Base-by-base conservation (phyloP, 1,140 invertebrate species). In the Drosophila funebris region DNA sequence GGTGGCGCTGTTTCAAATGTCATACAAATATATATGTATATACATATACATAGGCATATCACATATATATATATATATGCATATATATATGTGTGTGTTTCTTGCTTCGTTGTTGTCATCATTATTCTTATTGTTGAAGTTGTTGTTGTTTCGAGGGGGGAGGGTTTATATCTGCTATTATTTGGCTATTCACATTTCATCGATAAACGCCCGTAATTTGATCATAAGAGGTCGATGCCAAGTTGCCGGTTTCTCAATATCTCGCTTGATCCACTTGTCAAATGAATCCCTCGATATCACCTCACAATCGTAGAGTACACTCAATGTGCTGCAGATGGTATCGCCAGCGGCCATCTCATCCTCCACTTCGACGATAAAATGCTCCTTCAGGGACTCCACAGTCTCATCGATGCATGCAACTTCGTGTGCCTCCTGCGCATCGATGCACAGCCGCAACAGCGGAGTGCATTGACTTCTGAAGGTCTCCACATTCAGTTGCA, bases 201-300 rank as follows among this genome's bases (percentile, higher is more conserved):
- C 73, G 11, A 88, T 83, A 37, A 88, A 83, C n/a, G 44, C 27
- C 7, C 78, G 73, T 46, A 88, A 46, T 18, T 76, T 81, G 41
- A 68, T 76, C 22, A 76, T 73, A 0, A 88, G 62, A 0, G 66
- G 53, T 14, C 72, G 52, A 1, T 68, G 72, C 37, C 66, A 70
- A 18, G 24, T 33, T 3, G 52, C 53, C 7, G 13, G 68, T 66
- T 27, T 83, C 72, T 64, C 69, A 0, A 64, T 53, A 33, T 88
- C 78, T 39, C 75, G 73, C 48, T 87, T 81, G 5, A 84, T 71
- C 85, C 85, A 89, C 36, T 90, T 90, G 37, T 90, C 71, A 27
- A 89, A 89, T 0, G 85, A 90, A 14, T 89, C 85, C 44, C 80
- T 74, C 3, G 85, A 82, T 53, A 89, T 89, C 9, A 89, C 87